Base-by-base conservation (phyloP, 2,888 invertebrate genomes). In the Leistus spinibarbis region DNA sequence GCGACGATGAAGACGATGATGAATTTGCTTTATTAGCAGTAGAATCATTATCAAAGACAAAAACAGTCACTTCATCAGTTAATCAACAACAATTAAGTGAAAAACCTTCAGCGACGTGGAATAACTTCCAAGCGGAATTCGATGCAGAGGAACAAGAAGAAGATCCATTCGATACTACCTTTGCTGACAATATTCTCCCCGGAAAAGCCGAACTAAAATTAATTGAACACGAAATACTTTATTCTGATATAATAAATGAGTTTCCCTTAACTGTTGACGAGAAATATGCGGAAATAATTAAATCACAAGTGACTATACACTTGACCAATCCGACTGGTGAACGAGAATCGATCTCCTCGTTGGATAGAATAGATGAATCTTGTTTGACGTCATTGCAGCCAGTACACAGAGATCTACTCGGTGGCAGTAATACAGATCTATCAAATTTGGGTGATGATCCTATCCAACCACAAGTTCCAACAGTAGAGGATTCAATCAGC, bases 101-200 rank as follows among this genome's bases (percentile, higher is more conserved):
- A 63, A 27, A 40, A 53, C 53, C 27, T 62, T 84, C 86, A 79
- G 86, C 89, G 53, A 86, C 88, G 5, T 81, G 87, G 77, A 79
- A 83, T 62, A 67, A 60, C 19, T 75, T 75, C n/a, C 54, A 75
- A 24, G 69, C 54, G 16, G 63, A 75, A 24, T 75, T 75, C 19
- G 72, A 91, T 84, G 90, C 89, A 84, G 88, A 89, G 84, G 81
- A 87, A 78, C 90, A 88, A 78, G 90, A 90, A 80, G 86, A 86
- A 68, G 95, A 95, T 88, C 95, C 95, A 0, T 95, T 95, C 81
- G 95, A 95, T 81, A 95, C 95, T 20, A 91, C 93, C 67, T 94
- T 94, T 84, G 95, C 93, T 0, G 93, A 93, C 73, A 91, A 92
- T 80, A 89, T 95, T 64, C 86, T 93, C 69, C 93, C 91, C 54